Base-by-base conservation (phyloP, 2,113 vertebrate genomes). In the Melanostigma gelatinosum region DNA sequence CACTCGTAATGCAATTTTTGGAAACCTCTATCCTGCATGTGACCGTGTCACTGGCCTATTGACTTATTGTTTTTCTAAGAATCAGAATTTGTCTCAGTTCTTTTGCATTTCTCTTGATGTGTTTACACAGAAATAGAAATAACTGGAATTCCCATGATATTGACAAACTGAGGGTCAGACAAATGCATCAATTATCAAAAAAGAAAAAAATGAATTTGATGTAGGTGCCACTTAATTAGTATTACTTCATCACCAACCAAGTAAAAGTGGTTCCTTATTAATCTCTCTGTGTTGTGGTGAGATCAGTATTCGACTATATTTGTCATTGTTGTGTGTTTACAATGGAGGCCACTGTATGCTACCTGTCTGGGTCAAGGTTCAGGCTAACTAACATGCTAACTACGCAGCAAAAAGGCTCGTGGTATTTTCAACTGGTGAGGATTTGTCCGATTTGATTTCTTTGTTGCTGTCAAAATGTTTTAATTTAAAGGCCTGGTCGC, bases 401-500 rank as follows among this genome's bases (percentile, higher is more conserved):
- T 38, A 29, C 1, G 10, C 64, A 57, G 82, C 5, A 73, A 61
- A 76, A 70, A 42, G 15, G 24, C 6, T 54, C 36, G 38, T 69
- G 71, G 52, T 63, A 40, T 75, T 75, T 79, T 54, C 29, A 80
- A 46, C 12, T 12, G 27, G 27, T 46, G 58, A 68, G 61, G 57
- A 61, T 32, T 67, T 29, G 58, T 65, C 74, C 36, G 40, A 64
- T 58, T 79, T 50, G 18, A 42, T 73, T 9, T 73, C 40, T 69
- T 44, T 57, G 52, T 38, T 64, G 42, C n/a, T 22, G 13, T 77
- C 5, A 48, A 46, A 68, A 46, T 61, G 29, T 77, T 75, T 29
- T 20, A n/a, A 42, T 46, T 3, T 18, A 34, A 18, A 38, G 27
- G 1, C 6, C 9, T 44, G 15, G 29, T 34, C 2, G 20, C 15